Evolutionary conservation across 2,113 vertebrate genomes (phyloP), one percentile per base, ranked within the genome.

Genomic region (Pygoscelis antarcticus): DNA sequence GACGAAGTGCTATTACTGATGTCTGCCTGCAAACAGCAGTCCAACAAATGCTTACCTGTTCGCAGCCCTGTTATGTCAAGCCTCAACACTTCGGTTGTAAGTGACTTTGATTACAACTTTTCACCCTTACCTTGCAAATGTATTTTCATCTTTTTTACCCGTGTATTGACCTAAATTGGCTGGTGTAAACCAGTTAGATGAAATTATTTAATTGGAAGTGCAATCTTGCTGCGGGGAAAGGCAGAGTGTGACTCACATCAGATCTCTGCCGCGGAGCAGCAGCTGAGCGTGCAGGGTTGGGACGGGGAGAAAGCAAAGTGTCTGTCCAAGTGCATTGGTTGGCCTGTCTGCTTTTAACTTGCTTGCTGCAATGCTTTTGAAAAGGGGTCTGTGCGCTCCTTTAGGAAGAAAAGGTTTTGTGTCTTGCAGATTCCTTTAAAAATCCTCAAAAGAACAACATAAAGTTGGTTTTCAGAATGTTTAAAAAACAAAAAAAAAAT

Each of bases 71-170:
- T 98, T 87, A 99, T 99, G 99, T 99, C 99, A 42, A 99, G 99
- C 91, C 98, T 99, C 96, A 99, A 99, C 97, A 99, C 99, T 40
- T 99, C 99, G 46, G 99, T 99, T 98, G 99, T 99, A 97, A 98
- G 98, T 98, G 71, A 70, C 92, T 89, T 86, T 54, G 55, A 57
- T 85, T 77, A 22, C 79, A 57, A 12, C 74, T 69, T 32, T 76
- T 68, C 55, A 42, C 82, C 47, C 8, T 77, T 51, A 87, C 87
- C 71, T 82, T 62, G 23, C 25, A 34, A 20, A 65, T 3, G 3
- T 79, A 4, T 92, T 89, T 91, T 91, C 80, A 46, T 54, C 68
- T 52, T 44, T 93, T 81, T 58, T 25, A 52, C 71, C 54, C 1
- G 0, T 34, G 22, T 55, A 9, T 86, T 74, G 87, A 90, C 78